Evolutionary conservation across 2,113 vertebrate genomes (phyloP).

Genomic region (Ascaphus truei): DNA sequence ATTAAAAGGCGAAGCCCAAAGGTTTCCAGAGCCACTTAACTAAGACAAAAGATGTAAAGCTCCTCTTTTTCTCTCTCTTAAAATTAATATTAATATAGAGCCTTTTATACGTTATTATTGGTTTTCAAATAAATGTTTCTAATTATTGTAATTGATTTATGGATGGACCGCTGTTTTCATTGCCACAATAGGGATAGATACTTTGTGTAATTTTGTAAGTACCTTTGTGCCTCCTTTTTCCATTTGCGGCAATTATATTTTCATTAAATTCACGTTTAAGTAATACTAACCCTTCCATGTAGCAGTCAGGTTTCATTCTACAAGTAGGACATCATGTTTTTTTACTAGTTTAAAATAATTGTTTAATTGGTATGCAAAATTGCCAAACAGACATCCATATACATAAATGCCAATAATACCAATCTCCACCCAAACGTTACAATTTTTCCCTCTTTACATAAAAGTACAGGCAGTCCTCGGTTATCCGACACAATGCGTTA

Average conservation of each 20-base stretch:
- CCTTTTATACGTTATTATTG: background rate
- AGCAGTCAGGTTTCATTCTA: no score
- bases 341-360: no score
- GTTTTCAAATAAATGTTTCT: background rate
- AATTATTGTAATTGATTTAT: slow-evolving; percentile 15
- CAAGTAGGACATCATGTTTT: no score
- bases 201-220: background rate
- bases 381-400: no score
- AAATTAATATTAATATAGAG: background rate
- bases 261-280: background rate
- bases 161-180: background rate
- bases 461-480: no score
- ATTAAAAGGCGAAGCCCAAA: background rate
- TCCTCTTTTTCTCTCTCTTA: slow-evolving; percentile 2
- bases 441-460: no score
- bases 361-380: no score
- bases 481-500: no score
- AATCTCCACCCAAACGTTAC: no score
- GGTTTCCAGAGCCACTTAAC: background rate
- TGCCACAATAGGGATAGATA: slow-evolving; percentile 1
- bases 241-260: slow-evolving; percentile 8
- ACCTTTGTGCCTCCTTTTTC: background rate
- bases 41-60: background rate
- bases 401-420: no score
- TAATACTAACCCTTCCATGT: no score